Evolutionary conservation across 1,140 invertebrate species (phyloP).

Genomic region (Stegodyphus dumicola): DNA sequence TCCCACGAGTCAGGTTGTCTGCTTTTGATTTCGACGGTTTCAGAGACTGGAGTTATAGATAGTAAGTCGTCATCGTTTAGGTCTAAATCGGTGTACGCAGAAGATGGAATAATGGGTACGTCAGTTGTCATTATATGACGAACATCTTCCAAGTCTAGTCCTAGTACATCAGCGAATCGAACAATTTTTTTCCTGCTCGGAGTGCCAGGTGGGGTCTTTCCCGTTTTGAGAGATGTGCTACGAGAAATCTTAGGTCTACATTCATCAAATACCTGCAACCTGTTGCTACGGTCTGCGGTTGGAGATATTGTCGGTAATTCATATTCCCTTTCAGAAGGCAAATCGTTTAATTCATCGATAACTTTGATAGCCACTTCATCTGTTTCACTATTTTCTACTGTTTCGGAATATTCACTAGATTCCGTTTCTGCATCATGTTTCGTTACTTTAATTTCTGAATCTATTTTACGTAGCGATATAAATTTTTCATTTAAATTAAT

Average conservation of each 20-base stretch:
- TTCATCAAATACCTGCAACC: slow-evolving; percentile 1
- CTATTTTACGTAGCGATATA: too few species aligned
- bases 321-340: neutral
- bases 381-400: neutral
- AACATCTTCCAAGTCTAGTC: slow-evolving; percentile 90
- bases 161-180: slow-evolving; percentile 93
- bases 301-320: too few species aligned
- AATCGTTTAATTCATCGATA: neutral
- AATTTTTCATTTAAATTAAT: too few species aligned
- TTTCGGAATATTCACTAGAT: neutral
- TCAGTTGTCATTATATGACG: slow-evolving; percentile 74
- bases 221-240: slow-evolving; percentile 87
- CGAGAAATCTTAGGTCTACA: slow-evolving; percentile 75
- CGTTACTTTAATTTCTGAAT: too few species aligned
- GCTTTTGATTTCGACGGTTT: slow-evolving; percentile 72
- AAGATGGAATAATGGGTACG: slow-evolving; percentile 86
- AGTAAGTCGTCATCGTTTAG: slow-evolving; percentile 22
- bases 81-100: slow-evolving; percentile 74
- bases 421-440: neutral
- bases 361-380: neutral
- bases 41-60: slow-evolving; percentile 65
- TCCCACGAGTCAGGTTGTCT: slow-evolving; percentile 70
- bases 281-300: too few species aligned
- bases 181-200: slow-evolving; percentile 89
- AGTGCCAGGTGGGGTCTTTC: slow-evolving; percentile 90